These are phyloP conservation scores for Oscheius sp. DNA, from an alignment of 2,888 invertebrate species.

Conservation along the genomic window DNA sequence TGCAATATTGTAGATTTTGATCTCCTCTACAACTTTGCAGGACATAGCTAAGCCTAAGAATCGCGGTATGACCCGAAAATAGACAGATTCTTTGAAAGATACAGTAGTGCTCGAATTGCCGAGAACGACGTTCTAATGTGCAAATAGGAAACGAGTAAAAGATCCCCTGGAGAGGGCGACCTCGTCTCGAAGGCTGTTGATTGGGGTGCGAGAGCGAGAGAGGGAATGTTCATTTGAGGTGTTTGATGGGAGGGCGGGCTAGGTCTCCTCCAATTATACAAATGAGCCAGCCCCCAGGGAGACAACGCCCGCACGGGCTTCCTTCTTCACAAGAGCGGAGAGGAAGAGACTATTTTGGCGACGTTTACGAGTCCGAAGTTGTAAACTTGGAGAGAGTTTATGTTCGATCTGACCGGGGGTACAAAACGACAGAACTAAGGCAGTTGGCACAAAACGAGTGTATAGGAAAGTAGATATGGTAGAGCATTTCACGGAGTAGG, in stretches of 20 bases:
- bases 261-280: slow-evolving; percentile 27
- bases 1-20: too few species aligned
- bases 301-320: slow-evolving; percentile 14
- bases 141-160: neutral
- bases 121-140: too few species aligned
- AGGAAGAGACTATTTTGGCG: neutral
- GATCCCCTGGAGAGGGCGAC: neutral
- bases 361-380: neutral
- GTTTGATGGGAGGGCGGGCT: slow-evolving; percentile 29
- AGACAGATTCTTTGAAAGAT: neutral
- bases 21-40: too few species aligned
- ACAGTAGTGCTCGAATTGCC: neutral
- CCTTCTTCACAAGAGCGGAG: neutral
- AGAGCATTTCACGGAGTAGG: too few species aligned
- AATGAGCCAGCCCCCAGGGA: slow-evolving; percentile 25
- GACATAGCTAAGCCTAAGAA: too few species aligned
- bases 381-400: neutral
- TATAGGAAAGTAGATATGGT: too few species aligned
- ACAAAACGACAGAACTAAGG: neutral
- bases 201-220: too few species aligned
- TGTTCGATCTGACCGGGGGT: neutral
- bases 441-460: too few species aligned
- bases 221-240: slow-evolving; percentile 32
- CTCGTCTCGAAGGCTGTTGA: slow-evolving; percentile 5
- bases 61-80: neutral